Percentiles rank a stretch among this genome's conserved stretches.
Evolutionary conservation across 2,113 vertebrate species (phyloP).

Genomic region (Xerus inauris): DNA sequence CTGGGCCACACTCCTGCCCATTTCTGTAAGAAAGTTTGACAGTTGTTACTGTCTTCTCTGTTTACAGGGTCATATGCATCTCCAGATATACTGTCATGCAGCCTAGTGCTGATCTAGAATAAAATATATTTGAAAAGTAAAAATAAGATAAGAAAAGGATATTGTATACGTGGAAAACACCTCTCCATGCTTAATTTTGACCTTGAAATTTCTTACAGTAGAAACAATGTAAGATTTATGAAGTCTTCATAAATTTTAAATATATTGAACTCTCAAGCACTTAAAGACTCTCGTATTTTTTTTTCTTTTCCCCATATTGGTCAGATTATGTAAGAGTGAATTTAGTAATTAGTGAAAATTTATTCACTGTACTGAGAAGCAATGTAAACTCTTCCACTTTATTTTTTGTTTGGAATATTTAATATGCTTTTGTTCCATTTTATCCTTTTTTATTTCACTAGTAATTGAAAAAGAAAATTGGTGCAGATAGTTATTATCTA

Average conservation of each 20-base stretch:
- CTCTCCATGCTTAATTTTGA: neutral
- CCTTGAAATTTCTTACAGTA: neutral
- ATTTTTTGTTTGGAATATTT: slow-evolving; percentile 18
- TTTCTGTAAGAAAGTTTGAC: neutral
- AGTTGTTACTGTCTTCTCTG: neutral
- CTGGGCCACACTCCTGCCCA: neutral
- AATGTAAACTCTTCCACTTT: neutral
- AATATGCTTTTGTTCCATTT: neutral
- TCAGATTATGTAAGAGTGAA: neutral
- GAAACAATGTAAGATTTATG: neutral
- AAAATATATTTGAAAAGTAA: neutral
- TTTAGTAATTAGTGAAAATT: neutral
- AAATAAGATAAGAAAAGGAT: neutral
- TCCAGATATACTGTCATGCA: neutral
- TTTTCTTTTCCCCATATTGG: neutral
- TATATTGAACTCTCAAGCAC: neutral
- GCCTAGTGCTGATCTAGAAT: neutral
- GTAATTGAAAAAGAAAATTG: neutral
- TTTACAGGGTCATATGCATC: neutral
- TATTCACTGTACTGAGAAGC: neutral
- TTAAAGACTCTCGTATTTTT: neutral
- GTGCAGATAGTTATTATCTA: neutral
- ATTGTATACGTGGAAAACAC: neutral
- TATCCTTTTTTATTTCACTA: neutral
- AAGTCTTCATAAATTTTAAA: neutral